Evolutionary conservation across 2,888 invertebrate species (phyloP), one percentile per base, ranked within the genome.

Genomic region (Calephelis perditalis): DNA sequence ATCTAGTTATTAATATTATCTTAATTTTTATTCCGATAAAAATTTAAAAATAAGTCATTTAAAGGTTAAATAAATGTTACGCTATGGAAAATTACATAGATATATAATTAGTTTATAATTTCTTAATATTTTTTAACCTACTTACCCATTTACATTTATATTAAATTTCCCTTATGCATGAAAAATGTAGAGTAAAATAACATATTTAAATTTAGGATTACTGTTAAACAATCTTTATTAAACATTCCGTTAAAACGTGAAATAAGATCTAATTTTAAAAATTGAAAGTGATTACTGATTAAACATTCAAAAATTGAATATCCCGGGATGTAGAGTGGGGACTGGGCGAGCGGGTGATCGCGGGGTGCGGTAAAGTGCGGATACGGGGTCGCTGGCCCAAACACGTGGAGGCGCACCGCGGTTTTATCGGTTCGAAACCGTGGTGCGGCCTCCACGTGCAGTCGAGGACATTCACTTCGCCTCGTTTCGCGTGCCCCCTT

Each of bases 401-500:
- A 78, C 89, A 87, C 89, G 89, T 89, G 90, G 90, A 86, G 90
- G 88, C 89, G 75, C 78, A 88, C 90, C 80, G 81, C 81, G 88
- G 86, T 79, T 65, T 67, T 62, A 73, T 66, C 78, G 73, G 72
- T 79, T 67, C 73, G 79, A 76, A 80, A 81, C 87, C 89, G 82
- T 77, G 80, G 88, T 88, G 78, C 75, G 79, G 87, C 89, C 89
- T 87, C 89, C 89, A 88, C 89, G 90, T 88, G 89, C 76, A 26
- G 36, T 74, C 61, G 81, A 84, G 77, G 79, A 85, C 89, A 87
- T 87, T 78, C 86, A 88, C 86, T 88, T 86, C 82, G 77, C 73
- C 67, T 67, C 66, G 71, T 73, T 73, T 74, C 73, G 74, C 76
- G 76, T 73, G 76, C 73, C 70, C 74, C 76, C 73, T 75, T 73